Percentiles rank a stretch among this genome's conserved stretches.
Conservation (phyloP, 1,140 invertebrate genomes). For the Drosophila takahashii region DNA sequence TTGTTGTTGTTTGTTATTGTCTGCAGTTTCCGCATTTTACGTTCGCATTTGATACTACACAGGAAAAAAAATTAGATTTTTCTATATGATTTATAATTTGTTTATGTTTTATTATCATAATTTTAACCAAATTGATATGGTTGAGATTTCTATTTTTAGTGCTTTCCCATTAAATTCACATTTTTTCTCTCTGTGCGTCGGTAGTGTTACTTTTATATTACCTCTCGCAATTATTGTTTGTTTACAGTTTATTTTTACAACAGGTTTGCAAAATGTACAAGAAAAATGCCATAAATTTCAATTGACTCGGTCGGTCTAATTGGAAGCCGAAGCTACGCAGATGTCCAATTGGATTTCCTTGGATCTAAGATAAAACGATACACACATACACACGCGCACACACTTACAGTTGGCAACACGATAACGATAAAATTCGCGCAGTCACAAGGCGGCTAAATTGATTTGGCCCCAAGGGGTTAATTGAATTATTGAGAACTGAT, state of each 20-base stretch:
- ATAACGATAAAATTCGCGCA: conserved; percentile 13
- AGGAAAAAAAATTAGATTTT: not conserved
- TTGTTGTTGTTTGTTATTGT: conserved; percentile 23
- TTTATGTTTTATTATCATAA: not conserved
- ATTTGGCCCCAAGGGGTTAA: conserved; percentile 79
- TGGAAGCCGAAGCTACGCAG: conserved; percentile 11
- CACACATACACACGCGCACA: not conserved
- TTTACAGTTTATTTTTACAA: conserved; percentile 67
- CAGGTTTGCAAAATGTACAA: conserved; percentile 46
- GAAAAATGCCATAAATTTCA: conserved; percentile 13
- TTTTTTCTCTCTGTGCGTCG: not conserved
- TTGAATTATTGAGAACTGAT: conserved; percentile 80
- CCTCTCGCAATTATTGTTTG: conserved; percentile 20
- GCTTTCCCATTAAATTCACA: not conserved
- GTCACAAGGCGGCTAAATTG: conserved; percentile 68
- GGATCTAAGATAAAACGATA: conserved; percentile 19
- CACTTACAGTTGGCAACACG: conserved; percentile 21
- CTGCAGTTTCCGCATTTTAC: conserved; percentile 57
- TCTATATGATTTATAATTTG: not conserved
- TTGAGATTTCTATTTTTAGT: too few relatives aligned
- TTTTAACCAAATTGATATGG: too few relatives aligned
- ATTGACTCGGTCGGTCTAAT: conserved; percentile 30
- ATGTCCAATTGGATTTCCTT: conserved; percentile 29
- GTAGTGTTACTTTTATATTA: conserved; percentile 4
- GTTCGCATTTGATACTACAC: conserved; percentile 17